phyloP scores from a whole-genome alignment of 2,113 vertebrate genomes.

The Lasiurus cinereus region DNA sequence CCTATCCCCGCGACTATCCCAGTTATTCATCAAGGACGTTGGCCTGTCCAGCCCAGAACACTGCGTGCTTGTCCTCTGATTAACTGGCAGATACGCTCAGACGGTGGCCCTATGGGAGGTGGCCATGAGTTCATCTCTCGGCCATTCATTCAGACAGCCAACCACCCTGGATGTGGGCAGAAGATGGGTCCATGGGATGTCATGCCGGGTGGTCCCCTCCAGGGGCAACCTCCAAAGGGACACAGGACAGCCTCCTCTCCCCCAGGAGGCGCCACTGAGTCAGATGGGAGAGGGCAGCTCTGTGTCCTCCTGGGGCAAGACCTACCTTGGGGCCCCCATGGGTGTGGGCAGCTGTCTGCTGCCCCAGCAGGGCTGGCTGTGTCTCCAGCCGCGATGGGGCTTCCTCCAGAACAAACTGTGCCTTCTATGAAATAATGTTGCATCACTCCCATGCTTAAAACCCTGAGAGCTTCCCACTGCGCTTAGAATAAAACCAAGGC shows the following conservation, averaged over 20 bases:
- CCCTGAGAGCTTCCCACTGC: neutral
- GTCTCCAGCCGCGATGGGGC: neutral
- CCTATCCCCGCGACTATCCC: neutral
- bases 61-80: constrained; percentile 64
- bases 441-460: accelerated
- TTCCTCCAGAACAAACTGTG: neutral
- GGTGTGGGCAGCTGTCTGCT: neutral
- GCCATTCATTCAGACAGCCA: neutral
- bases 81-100: constrained; percentile 45
- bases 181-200: constrained; percentile 59
- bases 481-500: neutral
- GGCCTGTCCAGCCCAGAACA: constrained; percentile 58
- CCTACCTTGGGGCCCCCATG: no score
- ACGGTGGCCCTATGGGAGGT: constrained; percentile 37
- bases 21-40: constrained; percentile 65
- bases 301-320: neutral
- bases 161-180: neutral
- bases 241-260: neutral
- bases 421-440: neutral
- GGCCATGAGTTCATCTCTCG: constrained; percentile 58
- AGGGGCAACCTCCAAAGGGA: neutral
- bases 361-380: neutral
- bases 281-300: neutral
- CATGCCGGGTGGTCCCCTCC: neutral
- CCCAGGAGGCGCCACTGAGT: neutral